These are phyloP conservation scores for Eutrigla gurnardus DNA, from an alignment of 2,797 vertebrate species.

Conservation along the genomic window DNA sequence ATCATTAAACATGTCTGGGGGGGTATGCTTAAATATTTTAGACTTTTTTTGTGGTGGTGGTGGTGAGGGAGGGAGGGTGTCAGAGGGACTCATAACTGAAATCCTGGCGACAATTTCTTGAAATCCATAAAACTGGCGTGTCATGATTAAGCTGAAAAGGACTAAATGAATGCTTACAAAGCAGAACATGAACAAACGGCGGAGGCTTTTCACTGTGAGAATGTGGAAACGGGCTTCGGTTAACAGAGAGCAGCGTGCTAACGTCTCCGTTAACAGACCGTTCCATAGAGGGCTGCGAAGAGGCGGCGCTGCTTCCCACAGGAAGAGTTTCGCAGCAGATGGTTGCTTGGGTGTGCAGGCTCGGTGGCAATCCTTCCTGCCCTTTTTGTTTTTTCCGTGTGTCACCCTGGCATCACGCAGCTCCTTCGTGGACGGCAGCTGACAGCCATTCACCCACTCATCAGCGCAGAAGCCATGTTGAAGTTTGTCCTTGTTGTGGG, in stretches of 20 bases:
- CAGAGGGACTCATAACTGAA: background rate
- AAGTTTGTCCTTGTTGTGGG: constrained; percentile 62
- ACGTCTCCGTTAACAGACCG: constrained; percentile 32
- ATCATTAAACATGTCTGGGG: background rate
- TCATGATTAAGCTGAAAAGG: background rate
- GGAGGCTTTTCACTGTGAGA: constrained; percentile 11
- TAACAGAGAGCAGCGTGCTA: constrained; percentile 46
- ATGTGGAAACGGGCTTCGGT: constrained; percentile 24
- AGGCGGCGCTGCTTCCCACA: constrained; percentile 54
- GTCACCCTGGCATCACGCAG: constrained; percentile 65
- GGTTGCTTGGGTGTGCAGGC: constrained; percentile 71
- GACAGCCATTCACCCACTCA: constrained; percentile 70
- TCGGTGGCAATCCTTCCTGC: constrained; percentile 63
- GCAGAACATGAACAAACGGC: background rate
- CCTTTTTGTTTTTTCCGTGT: constrained; percentile 43
- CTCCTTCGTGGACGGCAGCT: constrained; percentile 65
- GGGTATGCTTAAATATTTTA: constrained; percentile 10
- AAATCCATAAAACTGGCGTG: background rate
- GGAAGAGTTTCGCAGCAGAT: constrained; percentile 73
- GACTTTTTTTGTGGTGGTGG: background rate
- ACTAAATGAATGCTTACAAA: background rate
- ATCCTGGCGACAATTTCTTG: background rate
- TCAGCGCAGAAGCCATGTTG: constrained; percentile 56
- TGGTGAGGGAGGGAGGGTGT: background rate
- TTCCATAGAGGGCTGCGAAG: constrained; percentile 49